These are phyloP conservation scores for Neodontobutis hainanensis DNA, from an alignment of 2,113 vertebrate species.

Conservation along the genomic window DNA sequence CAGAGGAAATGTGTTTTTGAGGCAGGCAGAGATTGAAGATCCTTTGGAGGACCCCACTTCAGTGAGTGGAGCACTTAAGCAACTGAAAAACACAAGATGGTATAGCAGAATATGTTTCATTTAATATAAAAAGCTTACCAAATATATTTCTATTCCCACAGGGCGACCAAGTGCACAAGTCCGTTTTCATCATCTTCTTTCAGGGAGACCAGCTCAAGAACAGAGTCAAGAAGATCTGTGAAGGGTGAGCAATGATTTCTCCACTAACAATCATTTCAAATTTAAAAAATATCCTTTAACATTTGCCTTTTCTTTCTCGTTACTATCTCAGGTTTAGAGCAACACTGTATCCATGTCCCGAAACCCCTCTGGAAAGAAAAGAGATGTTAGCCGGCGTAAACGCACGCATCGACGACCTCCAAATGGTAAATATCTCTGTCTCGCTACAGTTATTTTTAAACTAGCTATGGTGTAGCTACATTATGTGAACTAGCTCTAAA, in stretches of 20 bases:
- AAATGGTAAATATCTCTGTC: slow-evolving; percentile 84
- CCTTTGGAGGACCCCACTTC: slow-evolving; percentile 92
- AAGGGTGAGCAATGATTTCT: slow-evolving; percentile 80
- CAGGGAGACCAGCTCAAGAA: slow-evolving; percentile 98
- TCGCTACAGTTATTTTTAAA: neutral
- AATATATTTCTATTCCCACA: slow-evolving; percentile 57
- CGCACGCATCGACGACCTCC: slow-evolving; percentile 96
- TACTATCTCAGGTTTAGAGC: slow-evolving; percentile 88
- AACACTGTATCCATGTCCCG: slow-evolving; percentile 95
- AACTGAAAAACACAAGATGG: no score
- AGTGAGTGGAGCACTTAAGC: slow-evolving; percentile 72
- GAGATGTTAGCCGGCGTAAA: slow-evolving; percentile 98
- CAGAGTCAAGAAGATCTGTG: slow-evolving; percentile 98
- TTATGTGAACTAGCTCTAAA: neutral
- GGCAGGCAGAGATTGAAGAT: slow-evolving; percentile 94
- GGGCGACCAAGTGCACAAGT: slow-evolving; percentile 97
- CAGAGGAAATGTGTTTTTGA: slow-evolving; percentile 95
- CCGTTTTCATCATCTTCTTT: slow-evolving; percentile 99
- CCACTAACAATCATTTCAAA: neutral
- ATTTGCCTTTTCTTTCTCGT: neutral
- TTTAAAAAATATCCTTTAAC: neutral
- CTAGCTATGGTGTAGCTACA: neutral
- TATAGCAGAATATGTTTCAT: no score
- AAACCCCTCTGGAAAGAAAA: slow-evolving; percentile 94
- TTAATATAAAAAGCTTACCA: neutral